A percentile compares a stretch with the other conserved stretches of the same genome.
These are phyloP conservation scores for Donacobius atricapilla DNA, from an alignment of 2,113 vertebrate species.

Conservation along the genomic window DNA sequence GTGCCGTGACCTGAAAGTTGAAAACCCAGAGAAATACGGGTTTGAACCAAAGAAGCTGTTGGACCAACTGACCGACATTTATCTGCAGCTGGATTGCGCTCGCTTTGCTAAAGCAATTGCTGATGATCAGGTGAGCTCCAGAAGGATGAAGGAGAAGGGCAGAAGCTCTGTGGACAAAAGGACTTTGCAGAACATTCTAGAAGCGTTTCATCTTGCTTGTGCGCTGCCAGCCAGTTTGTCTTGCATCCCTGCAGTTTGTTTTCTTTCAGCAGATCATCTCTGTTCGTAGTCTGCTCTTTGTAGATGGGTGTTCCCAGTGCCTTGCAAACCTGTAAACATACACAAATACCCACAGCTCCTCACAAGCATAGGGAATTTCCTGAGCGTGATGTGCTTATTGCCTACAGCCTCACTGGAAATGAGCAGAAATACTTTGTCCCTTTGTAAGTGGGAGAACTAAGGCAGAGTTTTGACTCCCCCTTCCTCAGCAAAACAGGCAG, in stretches of 20 bases:
- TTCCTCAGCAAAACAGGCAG: not conserved
- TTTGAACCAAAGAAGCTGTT: constrained; percentile 99
- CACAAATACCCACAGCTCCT: not conserved
- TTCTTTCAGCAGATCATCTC: not conserved
- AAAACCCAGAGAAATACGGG: constrained; percentile 97
- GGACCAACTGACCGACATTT: constrained; percentile 98
- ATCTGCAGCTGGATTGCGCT: constrained; percentile 94
- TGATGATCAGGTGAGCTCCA: constrained; percentile 89
- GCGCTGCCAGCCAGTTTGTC: not conserved
- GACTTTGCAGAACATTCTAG: not conserved
- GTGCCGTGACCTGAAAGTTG: constrained; percentile 97
- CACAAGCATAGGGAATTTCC: not conserved
- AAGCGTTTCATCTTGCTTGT: not conserved
- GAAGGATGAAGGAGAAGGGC: not conserved
- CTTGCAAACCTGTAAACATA: not conserved
- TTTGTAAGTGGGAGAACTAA: not conserved
- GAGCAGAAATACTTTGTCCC: not conserved
- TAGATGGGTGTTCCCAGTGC: not conserved
- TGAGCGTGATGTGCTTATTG: not conserved
- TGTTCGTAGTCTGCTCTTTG: not conserved
- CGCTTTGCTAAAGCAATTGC: constrained; percentile 97
- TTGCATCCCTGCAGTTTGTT: not conserved
- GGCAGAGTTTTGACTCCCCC: not conserved
- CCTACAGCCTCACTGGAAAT: not conserved
- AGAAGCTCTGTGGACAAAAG: not conserved